Base-by-base conservation (phyloP, 2,888 invertebrate genomes). In the Altica lythri region DNA sequence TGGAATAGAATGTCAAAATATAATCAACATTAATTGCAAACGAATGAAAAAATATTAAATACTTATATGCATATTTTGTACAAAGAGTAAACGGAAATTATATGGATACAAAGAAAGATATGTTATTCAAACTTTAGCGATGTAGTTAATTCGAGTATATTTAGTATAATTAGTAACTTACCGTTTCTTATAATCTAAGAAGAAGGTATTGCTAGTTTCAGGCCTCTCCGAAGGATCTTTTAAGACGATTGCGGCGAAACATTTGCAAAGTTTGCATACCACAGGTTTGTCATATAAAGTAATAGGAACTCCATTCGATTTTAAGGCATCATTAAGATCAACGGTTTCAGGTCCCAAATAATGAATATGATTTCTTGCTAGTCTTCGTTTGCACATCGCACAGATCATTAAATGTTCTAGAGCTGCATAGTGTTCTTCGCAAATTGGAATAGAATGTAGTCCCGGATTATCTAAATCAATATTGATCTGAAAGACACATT, bases 191-290 rank as follows among this genome's bases (percentile, higher is more conserved):
- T 87, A 86, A 67, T 81, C 83, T 49, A 74, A 75, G 44, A 81
- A 83, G 68, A 86, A 86, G 10, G 72, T 71, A 3, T 68, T 73
- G 68, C 75, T 82, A 73, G 78, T 80, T 70, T 65, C 76, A 60
- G 63, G 71, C 46, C 71, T 69, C 14, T 75, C 75, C 55, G 82
- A 81, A 0, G 80, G 80, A 1, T 83, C 85, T 55, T 89, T 86
- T 65, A 86, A 80, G 53, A 89, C 79, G 45, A 90, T 74, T 56
- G 87, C 83, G 64, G 87, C 86, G 76, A 88, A 92, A 74, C 89
- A 87, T 52, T 89, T 85, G 68, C 92, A 92, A 16, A 88, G 76
- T 77, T 91, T 92, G 77, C 92, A 92, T 34, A 92, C 84, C 44
- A 89, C 88, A 0, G 88, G 86, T 55, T 86, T 85, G 64, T 85